Conservation (phyloP, 2,797 vertebrate genomes). For the Pangasius sanitwongsei region DNA sequence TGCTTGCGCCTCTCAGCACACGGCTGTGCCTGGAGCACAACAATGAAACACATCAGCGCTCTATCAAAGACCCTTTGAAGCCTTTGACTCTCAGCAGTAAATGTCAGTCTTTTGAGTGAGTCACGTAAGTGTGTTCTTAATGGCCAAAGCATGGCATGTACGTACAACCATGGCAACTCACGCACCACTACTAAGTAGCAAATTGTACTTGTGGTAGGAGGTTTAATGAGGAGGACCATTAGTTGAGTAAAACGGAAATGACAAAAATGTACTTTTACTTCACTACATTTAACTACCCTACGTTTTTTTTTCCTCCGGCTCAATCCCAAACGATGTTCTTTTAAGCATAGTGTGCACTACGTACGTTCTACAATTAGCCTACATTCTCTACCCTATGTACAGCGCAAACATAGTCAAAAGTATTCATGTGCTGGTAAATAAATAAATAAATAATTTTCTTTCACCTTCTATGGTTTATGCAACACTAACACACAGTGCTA, state of each 20-base stretch:
- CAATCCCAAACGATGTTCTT: background rate
- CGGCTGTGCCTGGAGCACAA: slow-evolving; percentile 48
- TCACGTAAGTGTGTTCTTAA: slow-evolving; percentile 51
- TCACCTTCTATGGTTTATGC: background rate
- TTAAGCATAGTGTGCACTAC: background rate
- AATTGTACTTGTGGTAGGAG: background rate
- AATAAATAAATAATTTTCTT: background rate
- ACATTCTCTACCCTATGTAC: background rate
- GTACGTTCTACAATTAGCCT: background rate
- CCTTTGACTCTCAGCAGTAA: slow-evolving; percentile 45
- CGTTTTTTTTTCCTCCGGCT: background rate
- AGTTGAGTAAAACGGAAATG: background rate
- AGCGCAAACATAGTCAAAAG: too few species aligned
- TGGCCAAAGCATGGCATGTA: slow-evolving; percentile 43
- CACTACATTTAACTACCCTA: too few species aligned
- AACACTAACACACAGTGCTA: background rate
- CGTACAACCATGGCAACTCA: slow-evolving; percentile 16
- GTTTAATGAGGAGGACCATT: slow-evolving; percentile 15
- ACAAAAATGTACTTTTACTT: background rate
- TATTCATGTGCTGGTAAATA: background rate
- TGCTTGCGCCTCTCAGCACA: slow-evolving; percentile 13
- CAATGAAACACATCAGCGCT: slow-evolving; percentile 53
- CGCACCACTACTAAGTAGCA: slow-evolving; percentile 8
- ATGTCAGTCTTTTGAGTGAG: slow-evolving; percentile 52
- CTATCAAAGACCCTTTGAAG: slow-evolving; percentile 57